Percentiles rank a stretch among this genome's conserved stretches.
These are phyloP conservation scores for Camponotus floridanus DNA, from an alignment of 1,140 invertebrate genomes.

Conservation along the genomic window DNA sequence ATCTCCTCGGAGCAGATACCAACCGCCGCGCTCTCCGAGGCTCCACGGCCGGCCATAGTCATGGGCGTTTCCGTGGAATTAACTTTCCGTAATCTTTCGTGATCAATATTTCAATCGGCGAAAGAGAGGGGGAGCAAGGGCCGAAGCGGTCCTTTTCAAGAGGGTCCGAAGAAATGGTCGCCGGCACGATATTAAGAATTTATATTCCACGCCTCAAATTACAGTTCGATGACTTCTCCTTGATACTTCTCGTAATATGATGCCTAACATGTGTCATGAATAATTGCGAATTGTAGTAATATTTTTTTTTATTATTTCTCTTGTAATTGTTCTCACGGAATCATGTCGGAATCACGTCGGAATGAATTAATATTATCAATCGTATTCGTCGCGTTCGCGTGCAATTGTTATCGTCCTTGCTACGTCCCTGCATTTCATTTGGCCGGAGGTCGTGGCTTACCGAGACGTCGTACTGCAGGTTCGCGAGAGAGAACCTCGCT, in stretches of 20 bases:
- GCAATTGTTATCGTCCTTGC: not conserved
- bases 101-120: conserved; percentile 61
- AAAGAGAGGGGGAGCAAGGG: not conserved
- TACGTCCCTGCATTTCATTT: conserved; percentile 64
- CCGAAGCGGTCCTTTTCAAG: conserved; percentile 19
- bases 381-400: not conserved
- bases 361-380: not conserved
- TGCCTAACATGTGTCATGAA: not conserved
- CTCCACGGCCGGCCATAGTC: conserved; percentile 52
- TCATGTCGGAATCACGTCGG: not conserved
- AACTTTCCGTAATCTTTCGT: conserved; percentile 62
- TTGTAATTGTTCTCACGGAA: too few species aligned
- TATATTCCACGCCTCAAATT: not conserved
- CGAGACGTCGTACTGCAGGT: conserved; percentile 36
- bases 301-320: too few species aligned
- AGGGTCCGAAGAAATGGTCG: conserved; percentile 61
- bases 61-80: conserved; percentile 75
- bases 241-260: not conserved
- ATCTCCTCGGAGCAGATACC: conserved; percentile 73
- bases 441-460: conserved; percentile 29
- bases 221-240: not conserved
- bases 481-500: conserved; percentile 59
- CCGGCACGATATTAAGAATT: not conserved
- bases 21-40: conserved; percentile 60
- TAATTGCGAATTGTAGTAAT: not conserved